phyloP scores from a whole-genome alignment of 2,797 vertebrate genomes.

The Sebastolobus alascanus region DNA sequence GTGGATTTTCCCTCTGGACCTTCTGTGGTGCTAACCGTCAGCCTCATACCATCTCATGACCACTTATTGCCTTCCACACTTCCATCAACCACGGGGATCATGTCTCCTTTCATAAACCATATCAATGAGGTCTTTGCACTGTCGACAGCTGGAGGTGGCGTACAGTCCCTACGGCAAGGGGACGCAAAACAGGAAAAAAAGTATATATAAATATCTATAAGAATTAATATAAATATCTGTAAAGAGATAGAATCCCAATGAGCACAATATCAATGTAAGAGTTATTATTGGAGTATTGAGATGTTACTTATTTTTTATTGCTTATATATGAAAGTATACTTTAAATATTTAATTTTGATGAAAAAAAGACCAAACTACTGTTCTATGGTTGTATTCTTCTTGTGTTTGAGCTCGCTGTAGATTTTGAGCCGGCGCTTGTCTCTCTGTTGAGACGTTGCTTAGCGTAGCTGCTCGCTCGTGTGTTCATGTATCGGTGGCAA shows the following conservation, averaged over 20 bases:
- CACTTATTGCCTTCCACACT: slow-evolving; percentile 78
- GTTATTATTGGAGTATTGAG: slow-evolving; percentile 77
- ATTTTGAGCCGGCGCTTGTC: slow-evolving; percentile 57
- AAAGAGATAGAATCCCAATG: slow-evolving; percentile 78
- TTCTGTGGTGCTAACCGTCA: slow-evolving; percentile 91
- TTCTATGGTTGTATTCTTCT: slow-evolving; percentile 67
- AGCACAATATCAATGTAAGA: slow-evolving; percentile 84
- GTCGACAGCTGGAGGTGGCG: slow-evolving; percentile 61
- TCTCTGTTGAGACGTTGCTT: slow-evolving; percentile 65
- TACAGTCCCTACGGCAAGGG: slow-evolving; percentile 38
- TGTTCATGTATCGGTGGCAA: slow-evolving; percentile 69
- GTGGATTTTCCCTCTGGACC: slow-evolving; percentile 71
- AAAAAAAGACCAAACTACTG: slow-evolving; percentile 86
- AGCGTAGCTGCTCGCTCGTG: slow-evolving; percentile 64
- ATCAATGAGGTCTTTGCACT: slow-evolving; percentile 69
- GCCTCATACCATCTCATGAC: slow-evolving; percentile 80
- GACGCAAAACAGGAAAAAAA: slow-evolving; percentile 56
- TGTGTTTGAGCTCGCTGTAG: slow-evolving; percentile 74
- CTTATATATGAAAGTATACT: slow-evolving; percentile 74
- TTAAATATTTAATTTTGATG: slow-evolving; percentile 75
- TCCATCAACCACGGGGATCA: slow-evolving; percentile 58
- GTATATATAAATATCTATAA: slow-evolving; percentile 65
- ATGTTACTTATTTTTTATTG: slow-evolving; percentile 83
- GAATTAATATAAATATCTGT: slow-evolving; percentile 67
- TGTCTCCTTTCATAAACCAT: slow-evolving; percentile 52